Evolutionary conservation across 2,888 invertebrate species (phyloP).

Genomic region (Troides aeacus): DNA sequence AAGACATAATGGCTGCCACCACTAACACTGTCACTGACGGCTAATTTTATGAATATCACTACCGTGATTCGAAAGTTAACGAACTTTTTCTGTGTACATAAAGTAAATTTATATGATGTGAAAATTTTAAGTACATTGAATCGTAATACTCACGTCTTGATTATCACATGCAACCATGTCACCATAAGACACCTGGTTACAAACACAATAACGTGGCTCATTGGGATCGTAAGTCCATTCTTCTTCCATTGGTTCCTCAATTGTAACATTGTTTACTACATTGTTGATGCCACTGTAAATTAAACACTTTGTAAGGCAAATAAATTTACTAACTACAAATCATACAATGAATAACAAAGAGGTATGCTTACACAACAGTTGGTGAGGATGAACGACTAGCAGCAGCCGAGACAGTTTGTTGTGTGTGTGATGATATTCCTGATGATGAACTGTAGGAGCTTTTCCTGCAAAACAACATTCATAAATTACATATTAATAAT

Average conservation of each 20-base stretch:
- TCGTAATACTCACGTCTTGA: constrained; percentile 86
- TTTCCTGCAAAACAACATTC: constrained; percentile 52
- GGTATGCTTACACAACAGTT: constrained; percentile 62
- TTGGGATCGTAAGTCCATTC: constrained; percentile 98
- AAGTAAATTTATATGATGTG: too few relatives aligned
- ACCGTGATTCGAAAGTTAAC: too few relatives aligned
- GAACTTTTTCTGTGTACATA: too few relatives aligned
- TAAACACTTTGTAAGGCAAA: not conserved
- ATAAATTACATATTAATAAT: not conserved
- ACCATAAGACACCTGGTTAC: constrained; percentile 98
- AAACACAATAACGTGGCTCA: constrained; percentile 96
- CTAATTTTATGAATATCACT: too few relatives aligned
- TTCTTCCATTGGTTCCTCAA: constrained; percentile 80
- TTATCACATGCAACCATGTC: constrained; percentile 99
- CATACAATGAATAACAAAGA: not conserved
- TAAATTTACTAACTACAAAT: not conserved
- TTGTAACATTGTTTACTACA: constrained; percentile 71
- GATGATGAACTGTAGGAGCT: constrained; percentile 55
- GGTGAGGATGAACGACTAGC: constrained; percentile 74
- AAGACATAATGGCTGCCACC: too few relatives aligned
- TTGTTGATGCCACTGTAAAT: constrained; percentile 65
- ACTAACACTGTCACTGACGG: too few relatives aligned
- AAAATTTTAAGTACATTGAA: not conserved
- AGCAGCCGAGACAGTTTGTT: constrained; percentile 53
- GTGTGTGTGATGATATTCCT: constrained; percentile 52